A percentile compares a stretch with the other conserved stretches of the same genome.
Conservation (phyloP, 2,113 vertebrate species). For the Hemiprocne comata region DNA sequence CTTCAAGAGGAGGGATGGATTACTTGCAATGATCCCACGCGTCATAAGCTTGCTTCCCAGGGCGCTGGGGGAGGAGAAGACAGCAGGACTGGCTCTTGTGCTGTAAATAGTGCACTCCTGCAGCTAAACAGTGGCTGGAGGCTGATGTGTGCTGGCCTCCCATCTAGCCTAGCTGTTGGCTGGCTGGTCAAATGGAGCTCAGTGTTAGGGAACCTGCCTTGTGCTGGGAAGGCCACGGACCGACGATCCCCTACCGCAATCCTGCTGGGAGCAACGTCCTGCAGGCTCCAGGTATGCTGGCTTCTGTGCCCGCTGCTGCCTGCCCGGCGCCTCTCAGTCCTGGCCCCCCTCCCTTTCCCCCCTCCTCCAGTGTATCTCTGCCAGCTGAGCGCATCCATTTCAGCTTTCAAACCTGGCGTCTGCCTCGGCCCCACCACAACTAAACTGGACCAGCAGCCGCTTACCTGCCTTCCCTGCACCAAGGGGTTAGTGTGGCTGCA, state of each 20-base stretch:
- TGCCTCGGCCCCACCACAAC: neutral
- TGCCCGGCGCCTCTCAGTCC: neutral
- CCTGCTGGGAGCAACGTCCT: neutral
- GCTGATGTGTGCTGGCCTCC: neutral
- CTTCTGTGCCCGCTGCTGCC: neutral
- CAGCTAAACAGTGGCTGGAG: neutral
- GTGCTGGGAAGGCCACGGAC: rapidly evolving
- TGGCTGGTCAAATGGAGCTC: neutral
- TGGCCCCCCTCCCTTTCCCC: neutral
- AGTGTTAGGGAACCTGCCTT: neutral
- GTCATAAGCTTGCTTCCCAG: neutral
- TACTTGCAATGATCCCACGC: neutral
- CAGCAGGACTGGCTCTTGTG: neutral
- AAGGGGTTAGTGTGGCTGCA: rapidly evolving
- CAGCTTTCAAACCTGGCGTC: constrained; percentile 45
- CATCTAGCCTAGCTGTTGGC: neutral
- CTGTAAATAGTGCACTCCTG: constrained; percentile 5
- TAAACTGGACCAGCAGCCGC: neutral
- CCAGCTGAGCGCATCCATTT: neutral
- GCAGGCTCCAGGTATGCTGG: neutral
- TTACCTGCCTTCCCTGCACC: neutral
- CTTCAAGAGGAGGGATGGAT: neutral
- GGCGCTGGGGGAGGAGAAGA: neutral
- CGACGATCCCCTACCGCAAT: rapidly evolving
- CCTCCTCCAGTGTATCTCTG: neutral